Base-by-base conservation (phyloP, 1,140 invertebrate genomes). In the Platyura marginata region DNA sequence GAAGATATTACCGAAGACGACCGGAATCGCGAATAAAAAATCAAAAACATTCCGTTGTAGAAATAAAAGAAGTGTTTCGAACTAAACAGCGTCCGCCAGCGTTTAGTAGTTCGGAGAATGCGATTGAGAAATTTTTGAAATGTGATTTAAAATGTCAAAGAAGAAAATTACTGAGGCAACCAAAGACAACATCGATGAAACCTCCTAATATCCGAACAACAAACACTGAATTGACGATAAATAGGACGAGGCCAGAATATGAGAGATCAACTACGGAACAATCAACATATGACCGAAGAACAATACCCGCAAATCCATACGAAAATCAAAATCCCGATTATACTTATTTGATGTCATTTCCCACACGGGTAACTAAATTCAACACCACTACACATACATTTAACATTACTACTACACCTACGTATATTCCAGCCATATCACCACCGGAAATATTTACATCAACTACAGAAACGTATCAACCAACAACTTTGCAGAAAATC, bases 241-340 rank as follows among this genome's bases (percentile, higher is more conserved):
- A n/a, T n/a, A n/a, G n/a, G n/a, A 29, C 25, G 6, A 6, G 25
- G 25, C 25, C 25, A 13, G 25, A 29, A 29, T 9, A 29, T 29
- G 13, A 29, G 25, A 29, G 13, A 29, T 13, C 25, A 29, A 13
- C 13, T 29, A 13, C 13, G n/a, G n/a, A n/a, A n/a, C n/a, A n/a
- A n/a, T n/a, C n/a, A n/a, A n/a, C n/a, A n/a, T n/a, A n/a, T n/a
- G n/a, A n/a, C n/a, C n/a, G n/a, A n/a, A n/a, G n/a, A n/a, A 40
- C 38, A 40, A 25, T 41, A 4, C 15, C 3, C 15, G 16, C 40
- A 41, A 41, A 41, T 41, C 40, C 40, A 25, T 25, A 32, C 10
- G 40, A 32, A 19, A 41, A 41, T 32, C n/a, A 41, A 10, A 41
- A 41, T 41, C 40, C 40, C 13, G 40, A 41, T 18, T 41, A 41